Percentiles rank a stretch among this genome's conserved stretches.
These are phyloP conservation scores for Pteruthius melanotis DNA, from an alignment of 2,113 vertebrate species.

Conservation along the genomic window DNA sequence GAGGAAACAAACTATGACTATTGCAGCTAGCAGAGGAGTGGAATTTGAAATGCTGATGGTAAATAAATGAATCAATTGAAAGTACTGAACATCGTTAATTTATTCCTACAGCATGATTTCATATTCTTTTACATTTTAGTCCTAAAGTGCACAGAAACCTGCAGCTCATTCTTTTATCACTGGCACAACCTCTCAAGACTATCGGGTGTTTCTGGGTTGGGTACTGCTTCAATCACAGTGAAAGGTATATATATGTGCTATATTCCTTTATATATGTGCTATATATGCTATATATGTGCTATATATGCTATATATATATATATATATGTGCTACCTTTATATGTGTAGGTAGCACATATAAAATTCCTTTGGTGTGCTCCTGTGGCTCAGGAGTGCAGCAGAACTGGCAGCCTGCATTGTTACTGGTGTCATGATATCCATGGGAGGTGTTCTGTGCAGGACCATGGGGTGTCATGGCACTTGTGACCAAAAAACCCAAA, in stretches of 20 bases:
- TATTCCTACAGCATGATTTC: neutral
- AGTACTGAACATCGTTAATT: neutral
- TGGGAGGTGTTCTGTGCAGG: conserved; percentile 8
- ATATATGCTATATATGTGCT: no score
- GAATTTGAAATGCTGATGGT: neutral
- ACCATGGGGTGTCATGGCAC: neutral
- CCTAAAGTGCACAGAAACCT: neutral
- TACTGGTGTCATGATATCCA: conserved; percentile 44
- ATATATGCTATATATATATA: no score
- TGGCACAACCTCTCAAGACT: neutral
- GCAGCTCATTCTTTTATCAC: neutral
- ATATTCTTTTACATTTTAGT: neutral
- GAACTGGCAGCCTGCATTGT: conserved; percentile 57
- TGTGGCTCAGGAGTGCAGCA: neutral
- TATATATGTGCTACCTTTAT: no score
- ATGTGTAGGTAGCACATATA: neutral
- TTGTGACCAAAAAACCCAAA: neutral
- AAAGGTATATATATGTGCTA: no score
- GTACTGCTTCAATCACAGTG: neutral
- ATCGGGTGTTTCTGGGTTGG: neutral
- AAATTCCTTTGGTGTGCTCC: conserved; percentile 41
- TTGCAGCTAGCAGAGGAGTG: neutral
- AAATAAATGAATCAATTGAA: neutral
- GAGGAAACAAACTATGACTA: neutral
- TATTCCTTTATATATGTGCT: no score